Evolutionary conservation across 1,140 invertebrate genomes (phyloP).

Genomic region (Lerema accius): DNA sequence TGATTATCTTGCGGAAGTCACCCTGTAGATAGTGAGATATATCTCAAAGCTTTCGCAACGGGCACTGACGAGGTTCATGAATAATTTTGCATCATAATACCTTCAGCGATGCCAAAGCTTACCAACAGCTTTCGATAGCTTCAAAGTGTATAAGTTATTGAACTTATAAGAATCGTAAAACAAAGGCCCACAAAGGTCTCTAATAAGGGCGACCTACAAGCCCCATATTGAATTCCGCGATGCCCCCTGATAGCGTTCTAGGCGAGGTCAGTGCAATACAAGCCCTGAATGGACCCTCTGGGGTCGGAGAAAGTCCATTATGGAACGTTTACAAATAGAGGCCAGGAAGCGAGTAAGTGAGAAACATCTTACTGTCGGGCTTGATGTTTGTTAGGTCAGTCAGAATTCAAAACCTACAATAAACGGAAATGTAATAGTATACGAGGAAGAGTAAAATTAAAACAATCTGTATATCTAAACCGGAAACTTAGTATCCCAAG

Average conservation of each 20-base stretch:
- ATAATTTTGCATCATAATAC: no score
- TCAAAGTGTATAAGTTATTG: neutral
- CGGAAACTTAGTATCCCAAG: no score
- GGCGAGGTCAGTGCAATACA: constrained; percentile 11
- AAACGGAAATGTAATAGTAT: no score
- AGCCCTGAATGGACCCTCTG: constrained; percentile 18
- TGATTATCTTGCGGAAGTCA: neutral
- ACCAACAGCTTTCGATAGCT: neutral
- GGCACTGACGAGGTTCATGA: no score
- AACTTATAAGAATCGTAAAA: constrained; percentile 5
- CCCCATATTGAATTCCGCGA: constrained; percentile 25
- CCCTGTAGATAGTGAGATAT: no score
- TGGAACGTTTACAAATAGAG: constrained; percentile 1
- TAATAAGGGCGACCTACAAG: constrained; percentile 23
- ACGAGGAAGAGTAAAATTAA: no score
- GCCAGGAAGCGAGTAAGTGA: neutral
- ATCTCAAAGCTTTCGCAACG: no score
- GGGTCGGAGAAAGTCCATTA: constrained; percentile 22
- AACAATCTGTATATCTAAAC: no score
- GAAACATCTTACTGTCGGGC: neutral
- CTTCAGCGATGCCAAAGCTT: no score
- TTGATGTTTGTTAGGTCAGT: no score
- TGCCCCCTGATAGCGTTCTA: constrained; percentile 26
- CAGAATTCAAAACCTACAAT: no score
- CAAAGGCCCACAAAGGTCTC: constrained; percentile 6